Evolutionary conservation across 2,113 vertebrate genomes (phyloP), one percentile per base, ranked within the genome.

Genomic region (Dryoscopus gambensis): DNA sequence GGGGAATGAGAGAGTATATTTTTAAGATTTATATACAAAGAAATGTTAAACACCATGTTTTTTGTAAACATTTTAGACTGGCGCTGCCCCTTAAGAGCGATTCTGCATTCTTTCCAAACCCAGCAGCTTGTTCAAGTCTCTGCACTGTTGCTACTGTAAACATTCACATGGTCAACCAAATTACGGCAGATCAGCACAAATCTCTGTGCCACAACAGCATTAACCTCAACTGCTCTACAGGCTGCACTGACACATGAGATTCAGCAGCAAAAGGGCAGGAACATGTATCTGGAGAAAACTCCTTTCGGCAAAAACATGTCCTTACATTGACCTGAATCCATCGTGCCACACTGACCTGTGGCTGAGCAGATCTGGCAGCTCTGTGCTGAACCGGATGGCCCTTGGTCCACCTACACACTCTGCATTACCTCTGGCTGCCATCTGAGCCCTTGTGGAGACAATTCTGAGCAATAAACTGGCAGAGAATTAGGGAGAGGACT

Each of bases 371-470:
- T 24, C 27, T 84, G 85, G 42, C 24, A 82, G 60, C 37, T 64
- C n/a, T 49, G 12, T 42, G 55, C 91, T 37, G 70, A 85, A 49
- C 65, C 0, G 0, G 27, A 49, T 0, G 0, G 28, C 47, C 33
- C 44, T 37, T 63, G 50, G 55, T 56, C 50, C 59, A 84, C 44
- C 20, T 47, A 77, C 44, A 37, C 7, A 11, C 64, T 59, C 79
- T 92, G 56, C 44, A 42, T 64, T 64, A 83, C 44, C 67, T 57
- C 52, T 74, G 50, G 60, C 78, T 87, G 49, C 47, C 31, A 53
- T 30, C 21, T 33, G 50, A 73, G 27, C 50, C 53, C 73, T 80
- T 69, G 40, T 2, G 15, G 18, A 77, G 55, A 40, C 49, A 74
- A 49, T 33, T 87, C 25, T 60, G 50, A 74, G 21, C 33, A 77